Evolutionary conservation across 2,797 vertebrate genomes (phyloP), one percentile per base, ranked within the genome.

Genomic region (Siniperca scherzeri): DNA sequence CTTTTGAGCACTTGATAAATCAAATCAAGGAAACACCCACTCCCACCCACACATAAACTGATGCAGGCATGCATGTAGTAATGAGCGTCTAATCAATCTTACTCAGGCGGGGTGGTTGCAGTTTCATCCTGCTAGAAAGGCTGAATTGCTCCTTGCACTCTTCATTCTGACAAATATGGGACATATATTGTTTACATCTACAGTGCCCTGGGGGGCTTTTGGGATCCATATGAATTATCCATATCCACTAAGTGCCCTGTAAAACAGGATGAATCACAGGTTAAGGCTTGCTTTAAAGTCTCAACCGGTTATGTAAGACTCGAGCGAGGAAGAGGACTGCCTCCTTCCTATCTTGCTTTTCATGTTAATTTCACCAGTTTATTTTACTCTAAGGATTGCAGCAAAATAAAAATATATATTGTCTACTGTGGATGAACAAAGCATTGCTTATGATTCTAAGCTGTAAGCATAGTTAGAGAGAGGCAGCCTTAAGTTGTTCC

Each of bases 171-270:
- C 86, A 90, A 89, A 91, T 92, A 91, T 77, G 88, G 88, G 85
- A 92, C 90, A 83, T 87, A 90, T 87, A 93, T 90, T 90, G 93
- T 94, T 94, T 94, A 93, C 90, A 90, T 92, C 90, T 83, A 91
- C 74, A 22, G 78, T n/a, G 22, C 90, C 91, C 90, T 46, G 66
- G 91, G 90, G 92, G 80, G 81, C 86, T 90, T 83, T 91, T 70
- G 59, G 73, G 82, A 89, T 90, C 85, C 76, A 86, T 93, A 91
- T 92, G 91, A 94, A 93, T 93, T 91, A 95, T 94, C 93, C 89
- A 94, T 94, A 91, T 89, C 88, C 78, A 78, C 86, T 94, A 94
- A 95, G 91, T 94, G 93, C 90, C 91, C 88, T 69, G 89, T 93
- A 93, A 91, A 93, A 89, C 70, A 85, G 83, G 77, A 92, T 90